Base-by-base conservation (phyloP, 2,888 invertebrate genomes). In the Hyposoter dolosus region DNA sequence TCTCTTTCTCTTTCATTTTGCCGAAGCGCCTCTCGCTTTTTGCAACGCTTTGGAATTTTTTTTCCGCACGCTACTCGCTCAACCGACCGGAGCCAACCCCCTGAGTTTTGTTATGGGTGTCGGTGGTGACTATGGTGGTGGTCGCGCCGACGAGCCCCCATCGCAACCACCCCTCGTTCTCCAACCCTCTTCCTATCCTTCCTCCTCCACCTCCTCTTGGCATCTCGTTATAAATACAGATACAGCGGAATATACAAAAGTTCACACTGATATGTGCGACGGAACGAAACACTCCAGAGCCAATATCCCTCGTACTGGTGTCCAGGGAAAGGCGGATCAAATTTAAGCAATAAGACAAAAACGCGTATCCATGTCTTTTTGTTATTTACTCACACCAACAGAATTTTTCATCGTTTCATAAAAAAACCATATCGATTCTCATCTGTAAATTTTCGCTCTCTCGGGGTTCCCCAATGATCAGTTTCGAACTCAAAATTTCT, bases 1-100 rank as follows among this genome's bases (percentile, higher is more conserved):
- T 63, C 60, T 32, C 72, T 69, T 88, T 82, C 81, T 87, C 87
- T 87, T 87, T 86, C 88, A 89, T 87, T 88, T 88, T 84, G 83
- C 84, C 72, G 77, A 83, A 84, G 79, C 80, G 81, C 74, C 75
- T 76, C 85, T 85, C 87, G 85, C 87, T 87, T 86, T 86, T 85
- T 82, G 82, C 86, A 87, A 82, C 86, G 84, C 83, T 86, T 77
- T 28, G 77, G 72, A 76, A 63, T 86, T 84, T 76, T 77, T 84
- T 78, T 79, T 82, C 40, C 72, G 40, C 40, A 28, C 68, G 40
- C 79, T 80, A 82, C 87, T 84, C 86, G 83, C 84, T 78, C 87
- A 87, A 66, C 66, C 84, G 82, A 87, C 65, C 72, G 63, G 71
- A 63, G 72, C 77, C 88, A 84, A 83, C 85, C 88, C 78, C 88